Conservation (phyloP, 1,140 invertebrate genomes). For the Drosophila sucinea region DNA sequence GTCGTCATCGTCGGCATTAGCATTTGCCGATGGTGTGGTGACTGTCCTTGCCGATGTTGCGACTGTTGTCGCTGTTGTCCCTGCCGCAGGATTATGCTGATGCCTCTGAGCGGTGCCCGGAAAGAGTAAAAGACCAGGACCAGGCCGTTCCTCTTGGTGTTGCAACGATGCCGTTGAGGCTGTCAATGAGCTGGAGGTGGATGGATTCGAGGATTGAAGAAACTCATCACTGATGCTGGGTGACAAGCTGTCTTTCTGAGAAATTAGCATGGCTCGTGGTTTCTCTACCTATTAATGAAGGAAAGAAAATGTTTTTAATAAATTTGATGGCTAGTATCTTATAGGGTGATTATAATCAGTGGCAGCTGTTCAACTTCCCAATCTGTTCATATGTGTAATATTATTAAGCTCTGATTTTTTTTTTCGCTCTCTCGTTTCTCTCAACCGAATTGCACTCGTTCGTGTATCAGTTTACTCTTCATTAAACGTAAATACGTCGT, state of each 20-base stretch:
- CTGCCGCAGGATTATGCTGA: slow-evolving; percentile 36
- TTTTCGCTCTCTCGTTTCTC: neutral
- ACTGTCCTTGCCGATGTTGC: slow-evolving; percentile 17
- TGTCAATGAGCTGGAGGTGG: slow-evolving; percentile 37
- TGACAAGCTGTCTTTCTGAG: slow-evolving; percentile 9
- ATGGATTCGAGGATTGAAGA: slow-evolving; percentile 24
- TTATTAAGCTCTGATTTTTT: slow-evolving; percentile 57
- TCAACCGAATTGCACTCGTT: slow-evolving; percentile 8
- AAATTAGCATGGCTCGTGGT: neutral
- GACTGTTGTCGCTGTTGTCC: neutral
- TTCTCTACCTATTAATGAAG: neutral
- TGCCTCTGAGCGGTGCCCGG: slow-evolving; percentile 58
- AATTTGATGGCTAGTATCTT: neutral
- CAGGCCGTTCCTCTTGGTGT: slow-evolving; percentile 22
- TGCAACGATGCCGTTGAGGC: slow-evolving; percentile 58
- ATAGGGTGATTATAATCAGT: slow-evolving; percentile 25
- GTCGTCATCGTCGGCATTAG: slow-evolving; percentile 50
- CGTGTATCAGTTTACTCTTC: slow-evolving; percentile 50
- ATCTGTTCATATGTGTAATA: slow-evolving; percentile 41
- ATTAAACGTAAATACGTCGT: slow-evolving; percentile 66
- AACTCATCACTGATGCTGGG: slow-evolving; percentile 7
- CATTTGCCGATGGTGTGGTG: slow-evolving; percentile 36
- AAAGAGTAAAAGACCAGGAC: slow-evolving; percentile 64
- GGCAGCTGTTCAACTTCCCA: slow-evolving; percentile 37
- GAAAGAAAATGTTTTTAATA: neutral